Base-by-base conservation (phyloP, 2,113 vertebrate species). In the Urocolius indicus region DNA sequence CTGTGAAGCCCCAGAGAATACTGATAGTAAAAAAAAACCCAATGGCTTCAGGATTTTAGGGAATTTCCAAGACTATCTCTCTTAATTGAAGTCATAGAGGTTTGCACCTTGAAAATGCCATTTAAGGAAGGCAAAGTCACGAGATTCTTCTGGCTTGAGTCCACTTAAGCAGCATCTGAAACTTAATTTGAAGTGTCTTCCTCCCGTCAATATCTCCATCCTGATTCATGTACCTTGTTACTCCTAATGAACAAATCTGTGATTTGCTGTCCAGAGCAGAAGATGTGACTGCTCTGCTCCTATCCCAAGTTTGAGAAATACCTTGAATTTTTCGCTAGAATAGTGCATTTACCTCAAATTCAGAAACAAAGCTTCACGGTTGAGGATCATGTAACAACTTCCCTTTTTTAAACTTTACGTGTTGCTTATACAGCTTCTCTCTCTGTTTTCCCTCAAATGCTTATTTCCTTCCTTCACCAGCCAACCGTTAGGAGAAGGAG, bases 21-120 rank as follows among this genome's bases (percentile, higher is more conserved):
- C 41, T 76, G 12, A 4, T 13, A 29, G 26, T 38, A 16, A 73
- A 20, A 16, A 73, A 20, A 41, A 41, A 41, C 38, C 38, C 38
- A 41, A 12, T 41, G 38, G 38, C 38, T 41, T 41, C 41, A 67
- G 77, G 59, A 36, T 20, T 89, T 72, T 89, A 94, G 89, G 86
- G 86, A 65, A 30, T 94, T 96, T 93, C 86, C 93, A 89, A 74
- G 34, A 14, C 13, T 30, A 3, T 10, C 5, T 49, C n/a, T 57
- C 30, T 78, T 82, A 63, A 15, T 54, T 2, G 4, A 67, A 46
- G 32, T 59, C 59, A 3, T 27, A 43, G 29, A 52, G 10, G 15
- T 78, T 82, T 89, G 29, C 63, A 18, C 17, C 52, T 82, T 69
- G 46, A 65, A 84, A 87, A 62, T n/a, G 12, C 34, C 27, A 52